These are phyloP conservation scores for Acridotheres tristis DNA, from an alignment of 2,797 vertebrate species.

Conservation along the genomic window DNA sequence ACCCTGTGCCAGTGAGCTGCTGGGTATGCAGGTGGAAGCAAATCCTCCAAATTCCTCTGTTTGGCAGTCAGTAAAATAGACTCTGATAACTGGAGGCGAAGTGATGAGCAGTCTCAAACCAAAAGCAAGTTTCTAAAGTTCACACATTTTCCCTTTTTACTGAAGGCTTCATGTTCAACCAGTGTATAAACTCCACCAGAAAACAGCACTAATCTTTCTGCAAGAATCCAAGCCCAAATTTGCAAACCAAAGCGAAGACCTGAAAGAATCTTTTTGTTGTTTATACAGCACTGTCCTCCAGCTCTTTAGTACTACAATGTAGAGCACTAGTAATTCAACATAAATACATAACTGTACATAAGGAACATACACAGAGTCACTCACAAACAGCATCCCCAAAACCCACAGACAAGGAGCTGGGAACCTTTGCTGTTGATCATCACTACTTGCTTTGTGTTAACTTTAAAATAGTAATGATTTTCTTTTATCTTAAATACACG, in stretches of 20 bases:
- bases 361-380: not conserved
- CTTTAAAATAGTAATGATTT: conserved; percentile 42
- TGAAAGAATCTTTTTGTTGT: not conserved
- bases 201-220: not conserved
- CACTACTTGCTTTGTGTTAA: conserved; percentile 31
- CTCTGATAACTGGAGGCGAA: not conserved
- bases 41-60: not conserved
- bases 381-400: not conserved
- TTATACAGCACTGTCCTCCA: not conserved
- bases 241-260: not conserved
- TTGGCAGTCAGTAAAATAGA: not conserved
- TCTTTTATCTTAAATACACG: conserved; percentile 20
- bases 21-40: not conserved
- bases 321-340: not conserved
- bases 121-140: not conserved
- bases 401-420: not conserved
- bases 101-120: not conserved
- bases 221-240: not conserved
- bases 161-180: not conserved
- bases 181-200: not conserved
- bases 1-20: not conserved
- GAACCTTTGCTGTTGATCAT: not conserved
- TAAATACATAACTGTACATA: not conserved
- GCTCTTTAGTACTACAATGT: not conserved
- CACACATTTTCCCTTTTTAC: not conserved